Evolutionary conservation across 2,113 vertebrate genomes (phyloP).

Genomic region (Calyptommatus sinebrachiatus): DNA sequence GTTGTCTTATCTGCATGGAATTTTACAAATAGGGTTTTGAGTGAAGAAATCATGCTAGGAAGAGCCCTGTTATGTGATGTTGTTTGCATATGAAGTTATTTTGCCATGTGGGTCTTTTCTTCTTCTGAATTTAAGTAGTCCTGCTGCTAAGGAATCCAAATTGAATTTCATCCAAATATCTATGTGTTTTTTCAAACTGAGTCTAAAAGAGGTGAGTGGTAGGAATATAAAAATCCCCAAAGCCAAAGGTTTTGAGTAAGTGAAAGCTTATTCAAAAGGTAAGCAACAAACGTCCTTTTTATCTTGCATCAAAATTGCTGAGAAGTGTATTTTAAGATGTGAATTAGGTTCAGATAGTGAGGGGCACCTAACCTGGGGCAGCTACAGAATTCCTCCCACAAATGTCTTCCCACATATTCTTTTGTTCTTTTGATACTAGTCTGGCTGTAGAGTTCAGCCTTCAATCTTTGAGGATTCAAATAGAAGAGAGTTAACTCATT

Average conservation of each 20-base stretch:
- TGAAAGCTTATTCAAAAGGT: neutral
- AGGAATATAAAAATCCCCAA: neutral
- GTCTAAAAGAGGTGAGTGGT: neutral
- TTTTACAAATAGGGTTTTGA: constrained; percentile 41
- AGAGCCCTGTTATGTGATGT: neutral
- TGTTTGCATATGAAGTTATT: neutral
- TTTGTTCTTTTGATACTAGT: constrained; percentile 40
- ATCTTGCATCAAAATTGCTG: constrained; percentile 3
- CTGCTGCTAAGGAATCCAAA: neutral
- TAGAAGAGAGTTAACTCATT: constrained; percentile 46
- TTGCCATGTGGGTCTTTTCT: neutral
- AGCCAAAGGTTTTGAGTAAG: neutral
- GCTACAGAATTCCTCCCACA: constrained; percentile 52
- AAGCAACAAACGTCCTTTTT: constrained; percentile 15
- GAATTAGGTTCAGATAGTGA: constrained; percentile 51
- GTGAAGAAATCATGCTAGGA: neutral
- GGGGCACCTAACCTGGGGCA: constrained; percentile 38
- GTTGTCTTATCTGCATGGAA: constrained; percentile 39
- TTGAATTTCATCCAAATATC: neutral
- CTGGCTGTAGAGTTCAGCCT: constrained; percentile 47
- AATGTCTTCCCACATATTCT: constrained; percentile 42
- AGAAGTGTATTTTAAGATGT: constrained; percentile 52
- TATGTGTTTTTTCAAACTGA: neutral
- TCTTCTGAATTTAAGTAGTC: neutral
- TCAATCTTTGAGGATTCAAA: constrained; percentile 47